Evolutionary conservation across 2,113 vertebrate genomes (phyloP).

Genomic region (Numenius arquata): DNA sequence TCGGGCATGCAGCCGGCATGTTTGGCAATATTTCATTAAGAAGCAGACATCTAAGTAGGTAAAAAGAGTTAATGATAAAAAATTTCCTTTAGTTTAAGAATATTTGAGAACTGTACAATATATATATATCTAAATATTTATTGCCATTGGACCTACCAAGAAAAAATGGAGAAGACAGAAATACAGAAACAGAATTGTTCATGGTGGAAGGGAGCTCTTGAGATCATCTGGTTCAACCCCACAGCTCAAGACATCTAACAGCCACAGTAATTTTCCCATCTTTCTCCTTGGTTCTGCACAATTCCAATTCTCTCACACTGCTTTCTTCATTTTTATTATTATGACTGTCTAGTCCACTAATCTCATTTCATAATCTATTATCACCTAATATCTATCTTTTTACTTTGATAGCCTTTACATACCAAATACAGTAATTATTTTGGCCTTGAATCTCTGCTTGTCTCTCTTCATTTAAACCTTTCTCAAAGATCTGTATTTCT

Average conservation of each 20-base stretch:
- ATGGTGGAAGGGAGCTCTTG: neutral
- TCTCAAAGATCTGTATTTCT: neutral
- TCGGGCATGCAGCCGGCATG: neutral
- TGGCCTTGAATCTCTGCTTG: neutral
- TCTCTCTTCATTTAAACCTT: neutral
- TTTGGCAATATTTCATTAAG: neutral
- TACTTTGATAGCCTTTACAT: neutral
- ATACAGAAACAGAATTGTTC: neutral
- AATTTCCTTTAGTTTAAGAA: neutral
- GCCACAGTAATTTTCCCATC: neutral
- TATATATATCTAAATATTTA: neutral
- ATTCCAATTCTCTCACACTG: neutral
- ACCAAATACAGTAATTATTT: neutral
- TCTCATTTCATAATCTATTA: neutral
- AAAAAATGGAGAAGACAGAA: neutral
- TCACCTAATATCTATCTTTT: neutral
- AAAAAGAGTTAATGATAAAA: neutral
- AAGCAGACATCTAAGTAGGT: neutral
- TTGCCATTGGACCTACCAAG: neutral
- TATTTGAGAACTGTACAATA: neutral
- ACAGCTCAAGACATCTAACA: neutral
- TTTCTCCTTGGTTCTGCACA: neutral
- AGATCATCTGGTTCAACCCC: neutral
- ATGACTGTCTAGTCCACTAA: neutral
- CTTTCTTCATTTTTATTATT: neutral